A percentile compares a stretch with the other conserved stretches of the same genome.
Evolutionary conservation across 2,888 invertebrate species (phyloP).

Genomic region (Anorthoa munda): DNA sequence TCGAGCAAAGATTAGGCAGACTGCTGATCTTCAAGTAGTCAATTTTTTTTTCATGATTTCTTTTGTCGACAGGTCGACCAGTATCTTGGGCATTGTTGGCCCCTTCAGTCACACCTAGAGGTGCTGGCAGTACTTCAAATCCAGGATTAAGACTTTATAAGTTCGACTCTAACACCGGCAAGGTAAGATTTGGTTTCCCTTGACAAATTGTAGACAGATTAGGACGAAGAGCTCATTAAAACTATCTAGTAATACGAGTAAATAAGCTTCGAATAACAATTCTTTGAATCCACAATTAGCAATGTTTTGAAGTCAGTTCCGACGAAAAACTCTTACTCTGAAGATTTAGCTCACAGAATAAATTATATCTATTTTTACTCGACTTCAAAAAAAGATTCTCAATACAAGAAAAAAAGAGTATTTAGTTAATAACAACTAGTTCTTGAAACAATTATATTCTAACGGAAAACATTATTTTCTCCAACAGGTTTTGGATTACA

Average conservation of each 20-base stretch:
- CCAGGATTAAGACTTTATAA: conserved; percentile 97
- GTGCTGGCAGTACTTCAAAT: conserved; percentile 96
- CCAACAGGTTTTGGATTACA: conserved; percentile 95
- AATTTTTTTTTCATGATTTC: neutral
- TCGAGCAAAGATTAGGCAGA: too few relatives aligned
- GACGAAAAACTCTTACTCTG: too few relatives aligned
- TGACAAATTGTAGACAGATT: neutral
- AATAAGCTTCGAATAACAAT: neutral
- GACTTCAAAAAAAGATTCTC: too few relatives aligned
- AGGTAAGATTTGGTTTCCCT: conserved; percentile 88
- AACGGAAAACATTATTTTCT: neutral
- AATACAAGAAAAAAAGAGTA: too few relatives aligned
- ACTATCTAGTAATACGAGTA: neutral
- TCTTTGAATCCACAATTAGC: neutral
- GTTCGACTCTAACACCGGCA: conserved; percentile 96
- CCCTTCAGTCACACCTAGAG: conserved; percentile 97
- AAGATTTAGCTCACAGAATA: too few relatives aligned
- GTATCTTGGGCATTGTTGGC: conserved; percentile 97
- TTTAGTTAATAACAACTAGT: too few relatives aligned
- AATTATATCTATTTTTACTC: too few relatives aligned
- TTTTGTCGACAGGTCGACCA: conserved; percentile 92
- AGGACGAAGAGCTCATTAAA: neutral
- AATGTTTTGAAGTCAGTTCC: neutral
- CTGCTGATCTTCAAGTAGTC: neutral
- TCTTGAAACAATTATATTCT: neutral